Evolutionary conservation across 35 echinoderm and acorn worm species (phyloP), one percentile per base, ranked within the genome.

Genomic region (Heliocidaris tuberculata): DNA sequence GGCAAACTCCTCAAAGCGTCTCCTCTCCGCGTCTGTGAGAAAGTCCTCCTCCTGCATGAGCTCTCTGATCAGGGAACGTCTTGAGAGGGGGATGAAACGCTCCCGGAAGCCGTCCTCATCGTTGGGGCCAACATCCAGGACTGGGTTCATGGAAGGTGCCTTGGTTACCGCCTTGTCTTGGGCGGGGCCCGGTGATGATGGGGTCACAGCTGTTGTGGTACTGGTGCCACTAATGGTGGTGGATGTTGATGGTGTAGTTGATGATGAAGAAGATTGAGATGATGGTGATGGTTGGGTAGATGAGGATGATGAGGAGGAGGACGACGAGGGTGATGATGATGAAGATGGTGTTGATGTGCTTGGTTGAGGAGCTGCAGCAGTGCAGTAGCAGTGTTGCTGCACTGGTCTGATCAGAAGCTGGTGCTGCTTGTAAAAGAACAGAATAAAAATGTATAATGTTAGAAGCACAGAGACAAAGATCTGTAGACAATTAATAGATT

Each of bases 31-130:
- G 17, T 94, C 86, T 4, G 94, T 95, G 59, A 99, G 85, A 48
- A 99, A 96, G 31, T 94, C 85, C 10, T 99, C 97, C 48, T 97
- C 97, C 88, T 99, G 96, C 90, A 97, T 97, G 19, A 99, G 88
- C 27, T 97, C 92, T 56, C 96, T 87, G 31, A 97, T 94, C 88
- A 99, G 86, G 47, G 95, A 97, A 21, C 97, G 94, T 59, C 98
- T 95, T 48, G 98, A 99, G 87, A 99, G 96, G 6, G 98, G 98
- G 93, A 99, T 99, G 94, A 99, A 99, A 2, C 94, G 94, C 90
- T 99, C 98, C 30, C 94, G 86, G 85, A 96, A 96, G 21, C 95
- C 86, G 31, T 99, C 96, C 35, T 97, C 96, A 35, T 97, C 97
- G 48, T 93, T 49, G 0, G 95, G 87, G 59, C 94, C 96, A 47